Percentiles rank a stretch among this genome's conserved stretches.
Evolutionary conservation across 1,140 invertebrate species (phyloP).

Genomic region (Drosophila takahashii): DNA sequence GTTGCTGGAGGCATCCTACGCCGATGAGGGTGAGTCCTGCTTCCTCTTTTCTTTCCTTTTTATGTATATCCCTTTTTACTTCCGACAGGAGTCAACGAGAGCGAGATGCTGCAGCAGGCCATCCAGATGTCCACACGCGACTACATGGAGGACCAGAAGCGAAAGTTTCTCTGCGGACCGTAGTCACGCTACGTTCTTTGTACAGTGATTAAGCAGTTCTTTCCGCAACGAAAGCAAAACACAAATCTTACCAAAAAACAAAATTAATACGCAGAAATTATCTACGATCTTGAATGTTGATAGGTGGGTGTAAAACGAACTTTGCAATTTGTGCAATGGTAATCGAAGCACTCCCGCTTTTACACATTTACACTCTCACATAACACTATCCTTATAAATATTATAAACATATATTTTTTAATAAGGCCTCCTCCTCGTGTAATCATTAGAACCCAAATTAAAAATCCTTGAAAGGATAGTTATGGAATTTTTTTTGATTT

Average conservation of each 20-base stretch:
- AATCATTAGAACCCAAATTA: conserved; percentile 5
- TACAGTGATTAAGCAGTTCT: conserved; percentile 70
- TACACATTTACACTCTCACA: conserved; percentile 34
- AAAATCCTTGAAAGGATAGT: neutral
- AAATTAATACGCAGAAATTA: conserved; percentile 36
- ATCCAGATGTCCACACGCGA: conserved; percentile 83
- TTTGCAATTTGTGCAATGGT: conserved; percentile 11
- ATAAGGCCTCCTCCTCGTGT: conserved; percentile 14
- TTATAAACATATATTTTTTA: conserved; percentile 32
- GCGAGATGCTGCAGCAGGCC: conserved; percentile 82
- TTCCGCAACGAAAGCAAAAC: conserved; percentile 67
- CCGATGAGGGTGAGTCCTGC: conserved; percentile 67
- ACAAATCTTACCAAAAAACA: conserved; percentile 53
- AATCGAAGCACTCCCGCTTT: conserved; percentile 5
- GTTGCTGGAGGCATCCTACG: conserved; percentile 79
- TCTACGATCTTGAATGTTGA: conserved; percentile 49
- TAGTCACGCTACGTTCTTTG: conserved; percentile 52
- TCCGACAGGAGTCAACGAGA: conserved; percentile 67
- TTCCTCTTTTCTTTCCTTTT: too few relatives aligned
- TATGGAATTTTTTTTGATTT: conserved; percentile 18
- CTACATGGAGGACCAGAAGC: conserved; percentile 81
- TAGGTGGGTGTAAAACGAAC: conserved; percentile 22
- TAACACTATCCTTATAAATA: conserved; percentile 35
- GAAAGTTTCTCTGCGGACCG: conserved; percentile 76
- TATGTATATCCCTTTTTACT: neutral